These are phyloP conservation scores for Thripadectes ignobilis DNA, from an alignment of 2,797 vertebrate species.

Conservation along the genomic window DNA sequence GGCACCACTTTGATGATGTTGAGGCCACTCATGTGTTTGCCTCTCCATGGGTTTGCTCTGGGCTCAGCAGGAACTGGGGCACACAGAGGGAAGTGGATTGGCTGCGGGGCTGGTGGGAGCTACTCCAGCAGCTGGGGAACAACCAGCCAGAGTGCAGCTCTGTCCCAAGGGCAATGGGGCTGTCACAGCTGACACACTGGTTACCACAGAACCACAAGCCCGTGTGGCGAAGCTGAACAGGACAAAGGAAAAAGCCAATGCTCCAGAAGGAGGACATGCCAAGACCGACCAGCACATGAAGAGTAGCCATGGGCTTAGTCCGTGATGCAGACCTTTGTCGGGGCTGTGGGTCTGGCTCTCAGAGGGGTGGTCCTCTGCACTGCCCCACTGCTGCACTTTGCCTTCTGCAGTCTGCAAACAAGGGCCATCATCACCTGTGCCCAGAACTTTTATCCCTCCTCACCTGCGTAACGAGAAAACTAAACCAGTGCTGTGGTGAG, in stretches of 20 bases:
- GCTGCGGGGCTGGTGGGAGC: not conserved
- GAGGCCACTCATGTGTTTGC: not conserved
- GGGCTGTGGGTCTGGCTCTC: not conserved
- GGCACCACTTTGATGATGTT: fast-evolving
- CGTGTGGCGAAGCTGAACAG: fast-evolving
- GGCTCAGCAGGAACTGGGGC: not conserved
- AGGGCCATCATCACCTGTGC: too few species aligned
- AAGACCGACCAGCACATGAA: not conserved
- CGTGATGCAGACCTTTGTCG: not conserved
- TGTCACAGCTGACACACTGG: not conserved
- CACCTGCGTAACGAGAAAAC: not conserved
- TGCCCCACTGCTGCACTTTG: not conserved
- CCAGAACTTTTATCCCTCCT: not conserved
- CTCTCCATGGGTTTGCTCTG: not conserved
- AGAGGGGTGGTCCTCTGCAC: not conserved
- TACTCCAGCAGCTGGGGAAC: not conserved
- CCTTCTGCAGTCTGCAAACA: not conserved
- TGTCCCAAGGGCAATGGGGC: fast-evolving
- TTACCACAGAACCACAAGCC: not conserved
- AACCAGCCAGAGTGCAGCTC: not conserved
- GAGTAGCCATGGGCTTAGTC: not conserved
- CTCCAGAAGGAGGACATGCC: not conserved
- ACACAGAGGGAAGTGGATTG: not conserved
- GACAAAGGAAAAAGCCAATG: not conserved
- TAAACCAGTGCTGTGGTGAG: fast-evolving